Percentiles rank a stretch among this genome's conserved stretches.
These are phyloP conservation scores for Muntiacus reevesi DNA, from an alignment of 2,113 vertebrate genomes.

Conservation along the genomic window DNA sequence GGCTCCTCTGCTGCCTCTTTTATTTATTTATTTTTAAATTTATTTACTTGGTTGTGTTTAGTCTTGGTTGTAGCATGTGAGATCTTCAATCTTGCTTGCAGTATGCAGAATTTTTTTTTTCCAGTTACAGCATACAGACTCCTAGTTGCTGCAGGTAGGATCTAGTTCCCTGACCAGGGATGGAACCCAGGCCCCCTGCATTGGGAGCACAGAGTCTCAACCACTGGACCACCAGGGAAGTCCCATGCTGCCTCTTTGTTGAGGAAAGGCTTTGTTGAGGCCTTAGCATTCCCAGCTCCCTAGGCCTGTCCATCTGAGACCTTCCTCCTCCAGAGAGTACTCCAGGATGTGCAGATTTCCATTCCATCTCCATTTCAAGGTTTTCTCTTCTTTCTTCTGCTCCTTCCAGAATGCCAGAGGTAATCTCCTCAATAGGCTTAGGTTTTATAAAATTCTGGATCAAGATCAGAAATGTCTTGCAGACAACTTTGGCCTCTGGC, in stretches of 20 bases:
- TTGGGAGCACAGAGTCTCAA: neutral
- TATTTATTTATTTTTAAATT: neutral
- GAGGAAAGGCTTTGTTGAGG: neutral
- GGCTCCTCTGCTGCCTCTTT: neutral
- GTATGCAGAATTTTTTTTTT: neutral
- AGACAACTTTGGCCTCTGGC: slow-evolving; percentile 28
- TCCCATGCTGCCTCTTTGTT: neutral
- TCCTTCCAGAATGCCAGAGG: neutral
- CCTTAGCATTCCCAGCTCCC: neutral
- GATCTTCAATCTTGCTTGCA: neutral
- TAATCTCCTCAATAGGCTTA: neutral
- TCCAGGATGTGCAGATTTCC: neutral
- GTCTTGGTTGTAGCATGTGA: neutral
- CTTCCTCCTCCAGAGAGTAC: neutral
- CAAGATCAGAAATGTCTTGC: neutral
- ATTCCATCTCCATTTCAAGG: neutral
- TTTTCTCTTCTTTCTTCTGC: neutral
- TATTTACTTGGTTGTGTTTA: neutral
- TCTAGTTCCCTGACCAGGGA: neutral
- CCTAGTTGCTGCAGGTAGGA: neutral
- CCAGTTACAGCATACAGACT: neutral
- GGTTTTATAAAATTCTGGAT: neutral
- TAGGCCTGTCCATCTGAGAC: neutral
- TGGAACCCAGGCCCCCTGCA: neutral
- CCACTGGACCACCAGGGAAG: neutral